A percentile compares a stretch with the other conserved stretches of the same genome.
These are phyloP conservation scores for Lophura nycthemera DNA, from an alignment of 2,113 vertebrate species.

Conservation along the genomic window DNA sequence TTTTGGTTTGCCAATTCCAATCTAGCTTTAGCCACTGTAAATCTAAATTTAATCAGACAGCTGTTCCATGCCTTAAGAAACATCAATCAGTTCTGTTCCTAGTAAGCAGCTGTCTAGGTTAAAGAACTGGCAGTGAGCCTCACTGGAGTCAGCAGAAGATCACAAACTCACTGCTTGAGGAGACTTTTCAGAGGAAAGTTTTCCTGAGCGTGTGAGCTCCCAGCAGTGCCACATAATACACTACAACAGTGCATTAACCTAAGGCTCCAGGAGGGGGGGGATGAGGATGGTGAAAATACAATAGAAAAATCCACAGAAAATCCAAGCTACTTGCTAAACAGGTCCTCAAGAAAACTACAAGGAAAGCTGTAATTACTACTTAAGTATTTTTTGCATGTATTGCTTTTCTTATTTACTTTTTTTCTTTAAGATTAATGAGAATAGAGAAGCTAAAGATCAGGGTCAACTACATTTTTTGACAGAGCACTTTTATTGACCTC, in stretches of 20 bases:
- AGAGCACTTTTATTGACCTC: neutral
- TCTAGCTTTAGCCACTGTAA: slow-evolving; percentile 22
- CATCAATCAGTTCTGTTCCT: neutral
- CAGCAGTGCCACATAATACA: no score
- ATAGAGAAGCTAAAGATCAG: neutral
- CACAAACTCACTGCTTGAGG: rapidly evolving
- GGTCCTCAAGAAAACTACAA: neutral
- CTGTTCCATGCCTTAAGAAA: slow-evolving; percentile 12
- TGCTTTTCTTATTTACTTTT: neutral
- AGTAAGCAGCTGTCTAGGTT: neutral
- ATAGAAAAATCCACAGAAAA: neutral
- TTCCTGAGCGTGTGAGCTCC: rapidly evolving
- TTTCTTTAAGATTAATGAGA: neutral
- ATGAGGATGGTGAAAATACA: neutral
- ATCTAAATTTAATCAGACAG: slow-evolving; percentile 60
- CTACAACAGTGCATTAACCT: neutral
- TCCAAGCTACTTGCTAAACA: neutral
- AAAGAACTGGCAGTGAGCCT: neutral
- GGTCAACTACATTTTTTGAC: neutral
- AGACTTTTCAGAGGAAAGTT: neutral
- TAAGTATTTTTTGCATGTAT: neutral
- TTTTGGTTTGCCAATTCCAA: slow-evolving; percentile 23
- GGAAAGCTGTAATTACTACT: neutral
- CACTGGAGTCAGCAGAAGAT: neutral
- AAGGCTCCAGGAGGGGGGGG: neutral